Base-by-base conservation (phyloP, 2,797 vertebrate species). In the Gambelia wislizenii region DNA sequence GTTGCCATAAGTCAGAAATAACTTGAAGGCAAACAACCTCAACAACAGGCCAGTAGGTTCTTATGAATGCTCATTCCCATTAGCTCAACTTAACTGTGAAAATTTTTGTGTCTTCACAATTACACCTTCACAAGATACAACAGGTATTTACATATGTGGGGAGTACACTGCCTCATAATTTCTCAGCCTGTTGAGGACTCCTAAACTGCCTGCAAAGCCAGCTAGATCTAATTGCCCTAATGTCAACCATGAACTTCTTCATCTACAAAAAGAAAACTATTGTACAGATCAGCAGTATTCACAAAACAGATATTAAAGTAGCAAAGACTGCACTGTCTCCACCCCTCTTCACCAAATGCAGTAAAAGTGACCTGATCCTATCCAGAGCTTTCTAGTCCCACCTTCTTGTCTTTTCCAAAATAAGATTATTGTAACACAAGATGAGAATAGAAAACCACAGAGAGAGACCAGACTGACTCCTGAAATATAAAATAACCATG, bases 381-480 rank as follows among this genome's bases (percentile, higher is more conserved):
- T 36, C 18, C 56, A 54, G 77, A 49, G 20, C 2, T 16, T 42
- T 39, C 22, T n/a, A 72, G 30, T 64, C 36, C 59, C 22, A 12
- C 39, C 39, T 36, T 67, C 39, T 33, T 20, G 69, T 52, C 54
- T 77, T 42, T 56, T 72, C 78, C 72, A 88, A 84, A 88, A 88
- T 54, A 88, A 88, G 81, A 88, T 64, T 70, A 79, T 56, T 88
- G 36, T 54, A 86, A 89, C 70, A 76, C 44, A 86, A 75, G 74
- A 64, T 88, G 69, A 82, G 27, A 89, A 85, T 47, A 86, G 78
- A 86, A 76, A 86, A 67, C 10, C 54, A 74, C 42, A 64, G 39
- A 75, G 30, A 79, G 70, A 76, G 27, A 39, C 70, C 78, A 76
- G 78, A 76, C 84, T 76, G 84, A 67, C 84, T 82, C 84, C 84